Conservation (phyloP, 2,888 invertebrate species). For the Apodemia mormo region DNA sequence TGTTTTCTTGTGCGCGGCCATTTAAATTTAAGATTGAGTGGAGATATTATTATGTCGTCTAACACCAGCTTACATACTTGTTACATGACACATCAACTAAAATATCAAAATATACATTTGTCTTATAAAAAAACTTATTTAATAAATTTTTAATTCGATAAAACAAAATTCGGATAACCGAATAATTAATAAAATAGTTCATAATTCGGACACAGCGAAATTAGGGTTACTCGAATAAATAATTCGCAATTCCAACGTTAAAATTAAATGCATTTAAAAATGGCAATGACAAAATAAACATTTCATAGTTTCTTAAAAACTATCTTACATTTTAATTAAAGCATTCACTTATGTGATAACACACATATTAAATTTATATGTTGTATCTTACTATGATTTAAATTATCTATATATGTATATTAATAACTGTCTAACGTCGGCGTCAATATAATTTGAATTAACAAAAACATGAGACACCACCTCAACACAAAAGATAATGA, state of each 20-base stretch:
- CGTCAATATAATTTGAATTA: constrained; percentile 20
- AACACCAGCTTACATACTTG: background rate
- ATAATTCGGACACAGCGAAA: background rate
- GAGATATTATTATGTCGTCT: background rate
- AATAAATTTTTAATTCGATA: background rate
- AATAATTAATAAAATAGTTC: background rate
- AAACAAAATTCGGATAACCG: background rate
- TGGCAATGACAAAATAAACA: constrained; percentile 38
- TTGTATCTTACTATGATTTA: constrained; percentile 22
- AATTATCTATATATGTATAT: constrained; percentile 21
- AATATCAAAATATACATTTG: background rate
- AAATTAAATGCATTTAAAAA: constrained; percentile 58
- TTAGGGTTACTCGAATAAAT: background rate
- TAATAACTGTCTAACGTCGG: constrained; percentile 23
- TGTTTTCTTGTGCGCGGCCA: background rate
- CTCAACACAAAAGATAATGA: background rate
- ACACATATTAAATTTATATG: constrained; percentile 48
- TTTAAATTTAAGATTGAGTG: background rate
- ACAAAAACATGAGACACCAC: constrained; percentile 6
- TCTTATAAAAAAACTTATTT: background rate
- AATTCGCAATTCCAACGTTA: background rate
- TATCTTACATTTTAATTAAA: constrained; percentile 79
- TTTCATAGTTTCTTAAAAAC: constrained; percentile 51
- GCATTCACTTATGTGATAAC: constrained; percentile 68
- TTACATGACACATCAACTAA: background rate